phyloP scores from a whole-genome alignment of 1,140 invertebrate species.

The Philopotamus ludificatus region DNA sequence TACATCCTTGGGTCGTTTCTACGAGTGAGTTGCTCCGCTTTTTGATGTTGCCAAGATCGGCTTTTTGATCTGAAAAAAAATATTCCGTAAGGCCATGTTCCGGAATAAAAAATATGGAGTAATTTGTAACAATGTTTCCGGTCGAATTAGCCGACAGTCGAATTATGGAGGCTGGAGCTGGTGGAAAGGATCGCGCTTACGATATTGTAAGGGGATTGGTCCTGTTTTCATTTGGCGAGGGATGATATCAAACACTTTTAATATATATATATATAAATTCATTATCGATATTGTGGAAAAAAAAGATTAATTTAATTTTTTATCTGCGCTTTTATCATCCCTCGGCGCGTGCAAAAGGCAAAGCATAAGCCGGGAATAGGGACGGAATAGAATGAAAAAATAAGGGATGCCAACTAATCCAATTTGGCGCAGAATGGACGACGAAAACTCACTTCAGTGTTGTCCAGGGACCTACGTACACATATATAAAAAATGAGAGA shows the following conservation, averaged over 20 bases:
- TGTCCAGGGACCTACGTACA: too few relatives aligned
- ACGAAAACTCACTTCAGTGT: background rate
- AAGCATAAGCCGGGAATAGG: too few relatives aligned
- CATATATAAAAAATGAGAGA: too few relatives aligned
- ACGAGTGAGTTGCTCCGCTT: constrained; percentile 20
- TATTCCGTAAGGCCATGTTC: constrained; percentile 1
- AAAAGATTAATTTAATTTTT: too few relatives aligned
- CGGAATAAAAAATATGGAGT: constrained; percentile 34
- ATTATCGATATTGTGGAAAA: too few relatives aligned
- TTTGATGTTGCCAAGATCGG: constrained; percentile 26
- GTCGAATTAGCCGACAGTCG: constrained; percentile 37
- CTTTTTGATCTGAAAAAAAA: constrained; percentile 23
- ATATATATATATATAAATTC: too few relatives aligned
- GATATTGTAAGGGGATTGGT: too few relatives aligned
- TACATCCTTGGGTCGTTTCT: constrained; percentile 26
- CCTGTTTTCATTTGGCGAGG: too few relatives aligned
- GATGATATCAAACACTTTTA: too few relatives aligned
- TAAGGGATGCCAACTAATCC: constrained; percentile 7
- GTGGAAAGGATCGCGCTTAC: constrained; percentile 21
- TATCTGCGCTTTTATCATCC: too few relatives aligned
- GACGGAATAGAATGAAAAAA: too few relatives aligned
- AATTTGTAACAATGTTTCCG: constrained; percentile 42
- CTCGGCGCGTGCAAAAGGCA: too few relatives aligned
- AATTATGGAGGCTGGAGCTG: constrained; percentile 28
- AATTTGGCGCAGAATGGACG: constrained; percentile 9